A percentile compares a stretch with the other conserved stretches of the same genome.
Conservation (phyloP, 2,888 invertebrate genomes). For the Apamea anceps region DNA sequence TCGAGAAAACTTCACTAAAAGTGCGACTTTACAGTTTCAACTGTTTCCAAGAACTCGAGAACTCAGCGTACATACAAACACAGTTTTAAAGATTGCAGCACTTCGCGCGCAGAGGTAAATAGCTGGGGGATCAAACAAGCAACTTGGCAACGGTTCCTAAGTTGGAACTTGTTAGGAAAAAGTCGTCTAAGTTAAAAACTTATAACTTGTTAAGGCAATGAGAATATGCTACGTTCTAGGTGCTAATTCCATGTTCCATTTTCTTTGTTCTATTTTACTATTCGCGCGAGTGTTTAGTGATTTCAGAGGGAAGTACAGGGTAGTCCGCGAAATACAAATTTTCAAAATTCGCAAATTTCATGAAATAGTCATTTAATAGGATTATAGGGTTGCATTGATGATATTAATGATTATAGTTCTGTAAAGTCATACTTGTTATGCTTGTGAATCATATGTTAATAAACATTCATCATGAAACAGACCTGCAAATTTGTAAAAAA, state of each 20-base stretch:
- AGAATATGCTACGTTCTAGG: constrained; percentile 6
- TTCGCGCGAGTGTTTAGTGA: not conserved
- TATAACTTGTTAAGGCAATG: constrained; percentile 29
- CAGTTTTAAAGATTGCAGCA: constrained; percentile 40
- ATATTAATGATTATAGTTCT: too few relatives aligned
- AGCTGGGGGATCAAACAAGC: constrained; percentile 22
- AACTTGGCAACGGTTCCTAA: constrained; percentile 41
- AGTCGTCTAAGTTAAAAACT: constrained; percentile 47
- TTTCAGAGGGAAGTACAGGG: not conserved
- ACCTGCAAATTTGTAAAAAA: too few relatives aligned
- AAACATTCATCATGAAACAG: too few relatives aligned
- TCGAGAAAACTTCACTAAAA: constrained; percentile 1
- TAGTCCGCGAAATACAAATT: too few relatives aligned
- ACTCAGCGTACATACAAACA: constrained; percentile 26
- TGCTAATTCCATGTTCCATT: constrained; percentile 18
- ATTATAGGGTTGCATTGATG: too few relatives aligned
- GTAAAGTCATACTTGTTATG: too few relatives aligned
- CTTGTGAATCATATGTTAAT: too few relatives aligned
- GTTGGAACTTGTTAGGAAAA: constrained; percentile 49
- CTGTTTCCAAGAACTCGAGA: constrained; percentile 17
- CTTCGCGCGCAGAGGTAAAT: constrained; percentile 18
- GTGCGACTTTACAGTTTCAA: not conserved
- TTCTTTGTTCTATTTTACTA: not conserved
- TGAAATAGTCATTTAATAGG: too few relatives aligned
- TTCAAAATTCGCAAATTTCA: too few relatives aligned